These are phyloP conservation scores for Ploceus nigricollis DNA, from an alignment of 2,113 vertebrate genomes.

Conservation along the genomic window DNA sequence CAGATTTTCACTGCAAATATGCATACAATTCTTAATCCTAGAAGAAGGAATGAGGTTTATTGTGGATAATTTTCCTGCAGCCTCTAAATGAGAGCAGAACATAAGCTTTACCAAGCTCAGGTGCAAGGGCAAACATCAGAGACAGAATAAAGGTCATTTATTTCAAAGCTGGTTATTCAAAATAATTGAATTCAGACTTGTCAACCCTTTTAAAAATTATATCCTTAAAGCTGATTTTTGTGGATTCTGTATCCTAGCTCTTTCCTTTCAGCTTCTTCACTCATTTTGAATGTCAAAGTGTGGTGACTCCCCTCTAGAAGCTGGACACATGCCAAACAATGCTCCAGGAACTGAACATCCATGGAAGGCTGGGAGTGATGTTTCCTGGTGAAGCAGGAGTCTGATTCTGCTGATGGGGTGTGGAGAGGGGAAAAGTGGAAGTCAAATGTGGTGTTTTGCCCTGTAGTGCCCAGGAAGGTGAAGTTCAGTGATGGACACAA, in stretches of 20 bases:
- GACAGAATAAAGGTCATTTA: background rate
- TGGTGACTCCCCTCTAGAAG: background rate
- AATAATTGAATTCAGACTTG: background rate
- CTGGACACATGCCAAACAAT: background rate
- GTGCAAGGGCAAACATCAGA: background rate
- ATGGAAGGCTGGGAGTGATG: background rate
- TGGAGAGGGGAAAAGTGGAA: background rate
- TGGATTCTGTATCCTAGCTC: background rate
- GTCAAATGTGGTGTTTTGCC: background rate
- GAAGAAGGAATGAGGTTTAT: background rate
- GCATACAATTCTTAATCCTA: background rate
- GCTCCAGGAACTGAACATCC: background rate
- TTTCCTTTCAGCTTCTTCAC: background rate
- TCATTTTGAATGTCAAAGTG: background rate
- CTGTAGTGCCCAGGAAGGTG: background rate
- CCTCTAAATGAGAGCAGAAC: background rate
- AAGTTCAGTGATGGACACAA: background rate
- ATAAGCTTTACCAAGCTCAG: background rate
- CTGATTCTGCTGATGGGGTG: background rate
- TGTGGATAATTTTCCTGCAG: background rate
- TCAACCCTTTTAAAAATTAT: background rate
- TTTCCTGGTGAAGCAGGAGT: background rate
- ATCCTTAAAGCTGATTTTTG: background rate
- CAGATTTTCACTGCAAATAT: background rate
- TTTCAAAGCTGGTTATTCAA: background rate